phyloP scores from a whole-genome alignment of 92 coral and sea anemone species.

The Parazoanthus atlanticus region DNA sequence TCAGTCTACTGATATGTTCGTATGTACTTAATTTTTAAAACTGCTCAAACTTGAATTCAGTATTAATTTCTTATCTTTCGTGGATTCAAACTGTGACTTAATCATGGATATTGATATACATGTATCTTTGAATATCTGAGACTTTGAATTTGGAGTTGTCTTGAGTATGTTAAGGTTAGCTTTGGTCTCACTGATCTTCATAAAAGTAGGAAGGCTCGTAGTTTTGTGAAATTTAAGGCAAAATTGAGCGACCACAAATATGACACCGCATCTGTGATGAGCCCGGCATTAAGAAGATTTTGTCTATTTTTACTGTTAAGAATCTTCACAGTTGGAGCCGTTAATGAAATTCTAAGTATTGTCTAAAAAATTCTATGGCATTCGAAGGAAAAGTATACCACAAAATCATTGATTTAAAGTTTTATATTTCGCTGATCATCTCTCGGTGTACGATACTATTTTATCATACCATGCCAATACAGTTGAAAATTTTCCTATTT shows the following conservation, averaged over 20 bases:
- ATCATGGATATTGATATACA: background rate
- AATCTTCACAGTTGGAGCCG: background rate
- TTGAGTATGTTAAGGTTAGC: no score
- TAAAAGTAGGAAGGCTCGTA: no score
- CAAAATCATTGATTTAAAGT: no score
- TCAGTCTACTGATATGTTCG: background rate
- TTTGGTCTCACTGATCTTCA: no score
- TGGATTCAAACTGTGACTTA: conserved; percentile 29
- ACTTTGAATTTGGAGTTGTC: no score
- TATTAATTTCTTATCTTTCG: background rate
- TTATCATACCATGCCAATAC: no score
- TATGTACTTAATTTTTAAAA: background rate
- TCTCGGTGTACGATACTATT: background rate
- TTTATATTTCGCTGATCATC: background rate
- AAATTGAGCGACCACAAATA: background rate
- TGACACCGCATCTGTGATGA: no score
- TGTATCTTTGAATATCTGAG: background rate
- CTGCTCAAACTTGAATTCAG: background rate
- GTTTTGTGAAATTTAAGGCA: background rate
- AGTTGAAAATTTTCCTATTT: no score
- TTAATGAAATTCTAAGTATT: conserved; percentile 1
- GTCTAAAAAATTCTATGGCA: background rate
- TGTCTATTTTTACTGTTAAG: background rate
- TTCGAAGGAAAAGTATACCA: background rate
- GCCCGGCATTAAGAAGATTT: background rate